A percentile compares a stretch with the other conserved stretches of the same genome.
Evolutionary conservation across 2,888 invertebrate species (phyloP).

Genomic region (Xanthorhoe spadicearia): DNA sequence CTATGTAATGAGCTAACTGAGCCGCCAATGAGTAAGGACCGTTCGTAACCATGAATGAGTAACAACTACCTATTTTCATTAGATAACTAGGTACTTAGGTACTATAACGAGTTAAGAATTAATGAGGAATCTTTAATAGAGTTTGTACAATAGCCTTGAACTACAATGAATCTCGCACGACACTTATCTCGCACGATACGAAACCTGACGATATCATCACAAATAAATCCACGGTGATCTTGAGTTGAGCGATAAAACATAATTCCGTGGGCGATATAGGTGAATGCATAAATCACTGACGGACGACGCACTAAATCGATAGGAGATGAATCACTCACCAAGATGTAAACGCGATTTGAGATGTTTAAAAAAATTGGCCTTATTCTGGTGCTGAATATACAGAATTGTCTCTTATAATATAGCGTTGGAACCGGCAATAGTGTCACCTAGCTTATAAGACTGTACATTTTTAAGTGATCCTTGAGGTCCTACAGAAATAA

Average conservation of each 20-base stretch:
- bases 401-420: neutral
- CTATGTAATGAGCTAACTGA: no score
- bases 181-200: conserved; percentile 20
- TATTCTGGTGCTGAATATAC: conserved; percentile 27
- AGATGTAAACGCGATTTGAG: conserved; percentile 38
- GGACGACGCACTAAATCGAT: conserved; percentile 68
- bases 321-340: conserved; percentile 65
- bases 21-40: no score
- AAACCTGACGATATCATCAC: conserved; percentile 32
- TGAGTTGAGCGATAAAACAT: conserved; percentile 40
- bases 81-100: no score
- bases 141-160: neutral
- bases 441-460: no score
- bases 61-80: no score
- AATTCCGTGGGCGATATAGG: conserved; percentile 50
- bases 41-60: no score
- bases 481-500: no score
- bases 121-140: no score
- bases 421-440: no score
- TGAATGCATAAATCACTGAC: conserved; percentile 68
- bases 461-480: no score
- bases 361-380: conserved; percentile 29
- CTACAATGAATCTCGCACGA: conserved; percentile 11
- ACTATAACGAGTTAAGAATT: no score
- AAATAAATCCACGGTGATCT: conserved; percentile 43